phyloP scores from a whole-genome alignment of 2,113 vertebrate genomes.

The Cettia cetti region DNA sequence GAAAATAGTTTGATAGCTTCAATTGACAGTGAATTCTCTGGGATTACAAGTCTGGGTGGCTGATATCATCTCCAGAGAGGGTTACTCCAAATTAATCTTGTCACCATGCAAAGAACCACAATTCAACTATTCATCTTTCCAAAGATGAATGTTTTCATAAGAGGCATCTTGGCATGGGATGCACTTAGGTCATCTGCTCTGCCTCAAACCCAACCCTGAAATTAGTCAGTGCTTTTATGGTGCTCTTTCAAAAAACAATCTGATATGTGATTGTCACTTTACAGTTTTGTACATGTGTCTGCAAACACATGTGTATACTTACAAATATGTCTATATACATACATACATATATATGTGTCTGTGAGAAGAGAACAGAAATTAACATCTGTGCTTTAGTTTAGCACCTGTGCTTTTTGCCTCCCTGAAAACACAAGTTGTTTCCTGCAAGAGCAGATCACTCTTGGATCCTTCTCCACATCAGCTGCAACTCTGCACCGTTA shows the following conservation, averaged over 20 bases:
- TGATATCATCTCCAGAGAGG: not conserved
- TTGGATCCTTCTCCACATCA: not conserved
- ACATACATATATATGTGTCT: fast-evolving
- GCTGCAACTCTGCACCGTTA: not conserved
- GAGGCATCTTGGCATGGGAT: not conserved
- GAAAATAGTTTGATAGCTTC: not conserved
- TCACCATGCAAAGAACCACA: not conserved
- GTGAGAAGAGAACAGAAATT: not conserved
- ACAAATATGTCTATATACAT: not conserved
- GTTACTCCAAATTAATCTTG: not conserved
- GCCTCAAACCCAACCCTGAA: not conserved
- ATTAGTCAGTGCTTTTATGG: not conserved
- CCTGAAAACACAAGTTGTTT: not conserved
- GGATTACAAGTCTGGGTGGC: not conserved
- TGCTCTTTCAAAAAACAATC: not conserved
- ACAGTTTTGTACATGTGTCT: not conserved
- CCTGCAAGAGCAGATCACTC: not conserved
- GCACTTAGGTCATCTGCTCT: not conserved
- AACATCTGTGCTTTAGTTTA: not conserved
- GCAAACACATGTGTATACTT: no score
- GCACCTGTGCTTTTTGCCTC: not conserved
- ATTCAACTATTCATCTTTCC: not conserved
- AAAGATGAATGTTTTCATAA: not conserved
- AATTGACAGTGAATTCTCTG: not conserved
- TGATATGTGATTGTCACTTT: not conserved